Base-by-base conservation (phyloP, 1,140 invertebrate species). In the Hylaeus anthracinus region DNA sequence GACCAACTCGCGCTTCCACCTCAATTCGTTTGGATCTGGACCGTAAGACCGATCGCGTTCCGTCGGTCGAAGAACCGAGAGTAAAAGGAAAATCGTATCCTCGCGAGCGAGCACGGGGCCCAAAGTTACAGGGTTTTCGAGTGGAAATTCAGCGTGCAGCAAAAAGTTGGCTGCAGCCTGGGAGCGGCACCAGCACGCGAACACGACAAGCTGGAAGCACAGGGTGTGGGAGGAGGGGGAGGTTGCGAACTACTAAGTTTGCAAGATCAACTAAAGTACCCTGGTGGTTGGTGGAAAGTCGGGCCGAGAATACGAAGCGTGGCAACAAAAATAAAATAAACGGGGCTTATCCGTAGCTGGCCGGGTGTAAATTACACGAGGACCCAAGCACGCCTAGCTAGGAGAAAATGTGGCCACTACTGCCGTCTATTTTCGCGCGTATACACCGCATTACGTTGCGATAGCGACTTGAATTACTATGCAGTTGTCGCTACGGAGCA, bases 321-420 rank as follows among this genome's bases (percentile, higher is more conserved):
- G 79, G 74, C 72, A 82, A 85, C 81, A 86, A 86, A 86, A 86
- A 76, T 82, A 86, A 86, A 86, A 86, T 86, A 86, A 86, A 86
- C 81, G 74, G 63, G 64, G 74, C 83, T 86, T 86, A 86, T 86
- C 83, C 85, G 71, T 76, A 80, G 72, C 78, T 72, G 58, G 80
- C 72, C 72, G 77, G 85, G 84, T 82, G 81, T 86, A 86, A 86
- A 86, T 86, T 86, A 85, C 81, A 79, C 60, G 71, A 76, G 51
- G 72, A 56, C 55, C 64, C 15, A 39, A 55, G 48, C 58, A 64
- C n/a, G 37, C 48, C 48, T 9, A 9, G 1, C 39, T 6, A 8
- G 73, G 45, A 8, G 65, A 81, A 81, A 81, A 77, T 74, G 73
- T 65, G 72, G 79, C 56, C 48, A 71, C 79, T 67, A 53, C n/a